Evolutionary conservation across 1,140 invertebrate species (phyloP).

Genomic region (Trichoplusia ni): DNA sequence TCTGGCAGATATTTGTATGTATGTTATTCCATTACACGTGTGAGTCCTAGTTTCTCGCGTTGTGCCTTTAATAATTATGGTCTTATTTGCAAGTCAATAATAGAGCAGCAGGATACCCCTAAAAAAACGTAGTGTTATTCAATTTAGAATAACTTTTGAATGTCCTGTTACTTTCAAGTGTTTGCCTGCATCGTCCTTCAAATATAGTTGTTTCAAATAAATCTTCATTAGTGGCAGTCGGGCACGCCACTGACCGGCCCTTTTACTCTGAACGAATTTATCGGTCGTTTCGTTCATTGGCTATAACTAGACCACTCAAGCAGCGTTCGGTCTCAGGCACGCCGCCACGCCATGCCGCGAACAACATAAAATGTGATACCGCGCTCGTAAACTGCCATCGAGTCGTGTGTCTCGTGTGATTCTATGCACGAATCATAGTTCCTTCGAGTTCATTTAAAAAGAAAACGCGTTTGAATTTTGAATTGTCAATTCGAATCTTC

Average conservation of each 20-base stretch:
- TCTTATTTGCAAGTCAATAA: too few species aligned
- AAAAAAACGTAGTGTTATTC: too few species aligned
- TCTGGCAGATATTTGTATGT: neutral
- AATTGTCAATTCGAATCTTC: neutral
- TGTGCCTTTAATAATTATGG: too few species aligned
- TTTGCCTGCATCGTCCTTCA: neutral
- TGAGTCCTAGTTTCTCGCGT: neutral
- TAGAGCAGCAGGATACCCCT: too few species aligned
- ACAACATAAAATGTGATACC: slow-evolving; percentile 24
- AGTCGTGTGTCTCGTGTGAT: neutral
- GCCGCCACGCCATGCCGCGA: slow-evolving; percentile 10
- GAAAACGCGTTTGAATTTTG: neutral
- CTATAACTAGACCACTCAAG: slow-evolving; percentile 39
- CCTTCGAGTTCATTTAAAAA: neutral
- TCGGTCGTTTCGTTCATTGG: slow-evolving; percentile 36
- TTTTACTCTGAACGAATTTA: slow-evolving; percentile 44
- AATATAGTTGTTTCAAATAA: slow-evolving; percentile 33
- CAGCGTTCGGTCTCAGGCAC: slow-evolving; percentile 25
- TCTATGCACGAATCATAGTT: neutral
- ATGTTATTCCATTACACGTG: slow-evolving; percentile 4
- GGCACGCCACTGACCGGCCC: slow-evolving; percentile 18
- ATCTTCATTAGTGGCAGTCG: slow-evolving; percentile 47
- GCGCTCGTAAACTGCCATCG: slow-evolving; percentile 3
- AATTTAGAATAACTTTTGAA: too few species aligned
- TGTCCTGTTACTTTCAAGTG: too few species aligned